Conservation (phyloP, 1,140 invertebrate genomes). For the Matsumurasca onukii region DNA sequence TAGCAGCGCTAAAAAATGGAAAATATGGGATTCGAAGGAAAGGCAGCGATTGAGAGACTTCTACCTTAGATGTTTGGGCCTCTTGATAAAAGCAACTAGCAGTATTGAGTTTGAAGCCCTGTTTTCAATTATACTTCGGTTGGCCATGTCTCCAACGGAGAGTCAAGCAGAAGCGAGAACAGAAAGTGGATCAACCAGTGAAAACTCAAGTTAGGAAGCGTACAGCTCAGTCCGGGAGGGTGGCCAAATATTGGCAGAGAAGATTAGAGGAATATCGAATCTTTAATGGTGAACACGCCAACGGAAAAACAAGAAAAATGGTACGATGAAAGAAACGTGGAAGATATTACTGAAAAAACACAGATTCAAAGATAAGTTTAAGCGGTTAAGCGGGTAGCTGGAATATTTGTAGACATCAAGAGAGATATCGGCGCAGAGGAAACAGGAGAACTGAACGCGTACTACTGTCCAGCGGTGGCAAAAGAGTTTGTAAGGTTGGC, state of each 20-base stretch:
- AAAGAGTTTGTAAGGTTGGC: not conserved
- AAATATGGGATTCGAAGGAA: not conserved
- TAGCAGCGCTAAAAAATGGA: constrained; percentile 10
- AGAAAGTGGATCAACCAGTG: not conserved
- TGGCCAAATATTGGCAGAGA: not conserved
- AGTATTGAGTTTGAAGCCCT: not conserved
- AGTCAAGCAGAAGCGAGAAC: not conserved
- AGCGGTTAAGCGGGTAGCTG: not conserved
- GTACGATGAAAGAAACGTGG: not conserved
- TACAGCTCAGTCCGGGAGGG: not conserved
- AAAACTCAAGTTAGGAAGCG: not conserved
- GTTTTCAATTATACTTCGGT: not conserved
- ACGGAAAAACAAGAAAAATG: not conserved
- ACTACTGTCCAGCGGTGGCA: not conserved
- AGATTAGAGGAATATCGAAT: not conserved
- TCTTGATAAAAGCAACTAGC: not conserved
- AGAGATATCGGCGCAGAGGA: too few relatives aligned
- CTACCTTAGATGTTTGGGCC: constrained; percentile 1
- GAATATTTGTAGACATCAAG: not conserved
- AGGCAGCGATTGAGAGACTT: constrained; percentile 14
- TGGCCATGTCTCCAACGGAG: not conserved
- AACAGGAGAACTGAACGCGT: not conserved
- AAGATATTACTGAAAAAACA: not conserved
- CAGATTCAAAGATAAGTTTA: not conserved
- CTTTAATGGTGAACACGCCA: not conserved